Evolutionary conservation across 2,797 vertebrate species (phyloP), one percentile per base, ranked within the genome.

Genomic region (Ceyx erithaca): DNA sequence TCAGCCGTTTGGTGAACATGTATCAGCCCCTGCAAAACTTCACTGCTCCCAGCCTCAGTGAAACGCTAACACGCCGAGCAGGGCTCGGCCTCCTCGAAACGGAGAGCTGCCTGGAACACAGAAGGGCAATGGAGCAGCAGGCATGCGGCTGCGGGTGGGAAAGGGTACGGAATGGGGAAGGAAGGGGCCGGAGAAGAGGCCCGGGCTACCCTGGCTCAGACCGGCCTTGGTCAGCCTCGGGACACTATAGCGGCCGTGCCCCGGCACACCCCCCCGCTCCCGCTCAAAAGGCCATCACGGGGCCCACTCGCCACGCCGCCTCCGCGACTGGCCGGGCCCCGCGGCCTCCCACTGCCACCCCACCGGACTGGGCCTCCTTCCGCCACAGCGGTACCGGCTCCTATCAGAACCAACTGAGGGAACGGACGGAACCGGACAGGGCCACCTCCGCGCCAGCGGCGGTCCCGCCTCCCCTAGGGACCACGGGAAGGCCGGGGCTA

Each of bases 121-220:
- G 76, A 49, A 87, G 48, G 28, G 63, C 82, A 43, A 26, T 5
- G 79, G 76, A 79, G 71, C 93, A 63, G 83, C 66, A 46, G 61
- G 72, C 80, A 82, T 1, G 51, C 15, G 41, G 22, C 64, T 13
- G 64, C 37, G 31, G 40, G 4, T 7, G 49, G 66, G 3, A 19
- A 26, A 85, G 72, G 18, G 73, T 63, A 13, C 40, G 26, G 49
- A 16, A 9, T 3, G 3, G 52, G 31, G 75, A 62, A 28, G 33
- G 71, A 30, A 49, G 3, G 23, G 51, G 51, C 54, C 11, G 22
- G 30, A 49, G 48, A 49, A 49, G 71, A 26, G 23, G 51, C 51
- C 54, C 9, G 26, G 33, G 48, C 18, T 10, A 73, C 17, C 35
- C 37, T 1, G 13, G 33, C 40, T 25, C 28, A 31, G 41, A 25